These are phyloP conservation scores for Trachelus iudaicus DNA, from an alignment of 2,888 invertebrate species.

Conservation along the genomic window DNA sequence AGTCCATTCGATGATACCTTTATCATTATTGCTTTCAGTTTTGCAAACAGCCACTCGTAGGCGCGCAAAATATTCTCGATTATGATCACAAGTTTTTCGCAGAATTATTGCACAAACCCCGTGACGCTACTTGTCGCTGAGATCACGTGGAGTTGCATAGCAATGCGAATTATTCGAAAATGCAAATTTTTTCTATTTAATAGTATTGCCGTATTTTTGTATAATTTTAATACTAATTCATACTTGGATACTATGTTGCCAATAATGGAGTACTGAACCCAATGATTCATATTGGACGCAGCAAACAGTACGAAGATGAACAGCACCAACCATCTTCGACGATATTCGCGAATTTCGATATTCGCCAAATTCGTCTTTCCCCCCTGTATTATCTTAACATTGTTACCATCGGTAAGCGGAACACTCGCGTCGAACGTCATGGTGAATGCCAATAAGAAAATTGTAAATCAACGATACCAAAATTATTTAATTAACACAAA, in stretches of 20 bases:
- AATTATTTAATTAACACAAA: not conserved
- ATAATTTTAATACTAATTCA: slow-evolving; percentile 56
- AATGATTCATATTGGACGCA: slow-evolving; percentile 71
- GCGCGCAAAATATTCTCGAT: not conserved
- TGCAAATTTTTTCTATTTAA: not conserved
- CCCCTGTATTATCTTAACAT: slow-evolving; percentile 6
- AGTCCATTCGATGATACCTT: not conserved
- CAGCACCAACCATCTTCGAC: slow-evolving; percentile 66
- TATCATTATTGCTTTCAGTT: not conserved
- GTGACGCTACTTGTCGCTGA: not conserved
- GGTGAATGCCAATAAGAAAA: not conserved
- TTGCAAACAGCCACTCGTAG: not conserved
- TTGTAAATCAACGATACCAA: not conserved
- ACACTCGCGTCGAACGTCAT: not conserved
- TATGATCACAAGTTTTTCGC: not conserved
- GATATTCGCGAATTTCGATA: slow-evolving; percentile 29
- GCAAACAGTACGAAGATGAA: slow-evolving; percentile 67
- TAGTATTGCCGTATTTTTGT: not conserved
- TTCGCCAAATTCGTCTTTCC: slow-evolving; percentile 5
- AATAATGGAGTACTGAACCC: slow-evolving; percentile 74
- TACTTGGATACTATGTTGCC: slow-evolving; percentile 65
- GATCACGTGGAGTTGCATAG: not conserved
- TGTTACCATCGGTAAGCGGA: slow-evolving; percentile 1
- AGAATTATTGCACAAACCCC: not conserved
- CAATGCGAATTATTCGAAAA: not conserved